phyloP scores from a whole-genome alignment of 2,797 vertebrate species.

The Notolepis coatsorum region DNA sequence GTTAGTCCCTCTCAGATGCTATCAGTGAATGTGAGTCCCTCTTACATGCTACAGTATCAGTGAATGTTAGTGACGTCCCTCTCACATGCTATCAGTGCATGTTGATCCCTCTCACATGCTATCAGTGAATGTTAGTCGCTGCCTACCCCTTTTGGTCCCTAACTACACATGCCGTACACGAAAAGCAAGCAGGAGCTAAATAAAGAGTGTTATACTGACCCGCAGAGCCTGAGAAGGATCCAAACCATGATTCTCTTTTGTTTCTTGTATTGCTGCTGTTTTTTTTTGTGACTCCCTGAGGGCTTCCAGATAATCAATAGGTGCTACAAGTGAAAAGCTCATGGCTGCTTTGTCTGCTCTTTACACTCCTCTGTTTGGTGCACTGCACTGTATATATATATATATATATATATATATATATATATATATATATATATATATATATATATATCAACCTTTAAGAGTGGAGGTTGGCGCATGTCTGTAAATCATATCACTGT shows the following conservation, averaged over 20 bases:
- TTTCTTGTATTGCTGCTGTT: constrained; percentile 8
- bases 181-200: constrained; percentile 30
- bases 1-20: too few species aligned
- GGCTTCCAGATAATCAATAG: constrained; percentile 61
- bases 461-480: too few species aligned
- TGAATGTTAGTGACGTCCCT: too few species aligned
- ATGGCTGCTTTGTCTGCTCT: constrained; percentile 44
- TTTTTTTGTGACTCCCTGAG: constrained; percentile 32
- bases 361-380: constrained; percentile 24
- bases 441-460: too few species aligned
- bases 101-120: too few species aligned
- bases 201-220: constrained; percentile 11
- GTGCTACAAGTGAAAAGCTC: constrained; percentile 40
- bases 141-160: background rate
- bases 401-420: too few species aligned
- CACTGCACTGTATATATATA: constrained; percentile 23
- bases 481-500: too few species aligned
- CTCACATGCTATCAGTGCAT: too few species aligned
- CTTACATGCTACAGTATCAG: too few species aligned
- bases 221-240: constrained; percentile 30
- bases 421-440: too few species aligned
- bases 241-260: constrained; percentile 31
- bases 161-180: constrained; percentile 36
- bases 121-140: too few species aligned
- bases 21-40: too few species aligned